Conservation (phyloP, 2,113 vertebrate genomes). For the Australoheros scitulus region DNA sequence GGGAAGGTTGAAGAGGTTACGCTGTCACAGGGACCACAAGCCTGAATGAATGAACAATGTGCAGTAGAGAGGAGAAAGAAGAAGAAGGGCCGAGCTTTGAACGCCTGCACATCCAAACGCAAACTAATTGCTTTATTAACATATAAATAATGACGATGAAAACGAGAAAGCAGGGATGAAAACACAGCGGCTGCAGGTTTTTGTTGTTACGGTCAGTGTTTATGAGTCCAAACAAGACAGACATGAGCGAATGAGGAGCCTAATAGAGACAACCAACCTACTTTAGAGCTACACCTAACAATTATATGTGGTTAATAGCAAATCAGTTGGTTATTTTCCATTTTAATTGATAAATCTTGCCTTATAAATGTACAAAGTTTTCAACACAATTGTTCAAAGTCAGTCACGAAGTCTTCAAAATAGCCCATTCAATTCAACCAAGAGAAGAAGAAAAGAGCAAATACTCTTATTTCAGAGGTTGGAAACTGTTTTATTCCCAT, state of each 20-base stretch:
- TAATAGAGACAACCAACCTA: neutral
- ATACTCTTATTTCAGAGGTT: no score
- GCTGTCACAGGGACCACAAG: conserved; percentile 24
- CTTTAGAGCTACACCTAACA: neutral
- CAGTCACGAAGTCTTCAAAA: neutral
- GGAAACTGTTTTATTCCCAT: no score
- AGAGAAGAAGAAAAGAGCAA: neutral
- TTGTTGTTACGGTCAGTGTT: conserved; percentile 6
- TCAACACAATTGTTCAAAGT: neutral
- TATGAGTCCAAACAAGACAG: neutral
- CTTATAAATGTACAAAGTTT: neutral
- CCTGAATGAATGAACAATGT: conserved; percentile 14
- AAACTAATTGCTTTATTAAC: conserved; percentile 20
- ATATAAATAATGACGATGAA: conserved; percentile 3
- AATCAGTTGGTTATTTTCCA: neutral
- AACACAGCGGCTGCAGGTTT: conserved; percentile 3
- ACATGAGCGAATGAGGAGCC: neutral
- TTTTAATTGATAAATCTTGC: neutral
- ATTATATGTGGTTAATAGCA: neutral
- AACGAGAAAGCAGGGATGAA: neutral
- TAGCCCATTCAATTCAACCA: neutral
- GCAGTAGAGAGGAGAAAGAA: neutral
- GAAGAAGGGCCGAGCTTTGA: neutral
- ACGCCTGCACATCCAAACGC: neutral
- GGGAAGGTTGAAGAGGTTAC: conserved; percentile 34